Evolutionary conservation across 92 coral and sea anemone species (phyloP).

Genomic region (Umimayanthus chanpuru): DNA sequence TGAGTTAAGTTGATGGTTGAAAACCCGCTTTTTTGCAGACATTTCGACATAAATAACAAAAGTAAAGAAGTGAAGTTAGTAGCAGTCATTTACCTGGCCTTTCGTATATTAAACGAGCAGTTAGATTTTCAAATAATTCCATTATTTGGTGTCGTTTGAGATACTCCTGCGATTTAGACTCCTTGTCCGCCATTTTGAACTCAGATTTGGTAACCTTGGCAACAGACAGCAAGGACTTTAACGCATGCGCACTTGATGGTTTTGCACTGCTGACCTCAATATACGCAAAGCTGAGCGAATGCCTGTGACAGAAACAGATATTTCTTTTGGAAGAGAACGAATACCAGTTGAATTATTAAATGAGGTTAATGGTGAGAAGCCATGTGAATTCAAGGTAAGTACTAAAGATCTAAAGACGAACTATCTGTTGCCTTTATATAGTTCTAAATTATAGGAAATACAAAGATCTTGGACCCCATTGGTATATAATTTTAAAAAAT

Average conservation of each 20-base stretch:
- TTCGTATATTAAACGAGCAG: slow-evolving; percentile 87
- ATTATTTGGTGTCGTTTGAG: slow-evolving; percentile 83
- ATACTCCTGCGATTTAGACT: slow-evolving; percentile 75
- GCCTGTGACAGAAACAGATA: slow-evolving; percentile 51
- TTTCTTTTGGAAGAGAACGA: slow-evolving; percentile 78
- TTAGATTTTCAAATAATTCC: slow-evolving; percentile 90
- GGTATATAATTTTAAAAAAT: no score
- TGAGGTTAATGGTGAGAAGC: slow-evolving; percentile 54
- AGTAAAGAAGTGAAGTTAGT: neutral
- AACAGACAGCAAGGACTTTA: slow-evolving; percentile 15
- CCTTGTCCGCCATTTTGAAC: slow-evolving; percentile 88
- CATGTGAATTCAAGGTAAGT: slow-evolving; percentile 66
- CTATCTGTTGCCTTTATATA: no score
- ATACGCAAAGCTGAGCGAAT: no score
- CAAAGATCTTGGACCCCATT: no score
- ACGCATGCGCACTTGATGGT: slow-evolving; percentile 7
- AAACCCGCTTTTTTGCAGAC: neutral
- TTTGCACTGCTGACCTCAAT: slow-evolving; percentile 6
- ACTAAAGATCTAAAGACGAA: neutral
- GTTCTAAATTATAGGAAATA: no score
- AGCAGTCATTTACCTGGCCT: slow-evolving; percentile 81
- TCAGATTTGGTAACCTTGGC: slow-evolving; percentile 50
- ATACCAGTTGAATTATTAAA: slow-evolving; percentile 57
- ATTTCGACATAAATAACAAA: neutral
- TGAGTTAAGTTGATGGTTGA: neutral